Percentiles rank a stretch among this genome's conserved stretches.
These are phyloP conservation scores for Melanotaenia nigrans DNA, from an alignment of 2,797 vertebrate species.

Conservation along the genomic window DNA sequence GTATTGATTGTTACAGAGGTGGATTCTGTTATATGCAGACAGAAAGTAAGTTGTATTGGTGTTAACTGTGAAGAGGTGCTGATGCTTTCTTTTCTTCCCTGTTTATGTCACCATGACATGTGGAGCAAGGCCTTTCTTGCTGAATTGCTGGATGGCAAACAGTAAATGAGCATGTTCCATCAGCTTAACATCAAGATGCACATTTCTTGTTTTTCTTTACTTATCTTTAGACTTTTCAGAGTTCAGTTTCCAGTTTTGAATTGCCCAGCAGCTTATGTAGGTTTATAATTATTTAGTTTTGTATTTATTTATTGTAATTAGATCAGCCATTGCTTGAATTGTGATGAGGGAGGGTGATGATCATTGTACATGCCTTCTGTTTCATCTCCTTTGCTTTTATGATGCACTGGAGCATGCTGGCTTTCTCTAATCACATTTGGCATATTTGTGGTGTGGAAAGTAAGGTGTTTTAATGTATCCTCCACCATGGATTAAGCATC, in stretches of 20 bases:
- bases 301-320: constrained; percentile 34
- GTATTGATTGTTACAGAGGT: constrained; percentile 90
- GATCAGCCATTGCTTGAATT: constrained; percentile 44
- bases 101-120: constrained; percentile 71
- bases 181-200: constrained; percentile 43
- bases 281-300: constrained; percentile 40
- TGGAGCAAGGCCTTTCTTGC: constrained; percentile 71
- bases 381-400: constrained; percentile 34
- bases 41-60: constrained; percentile 84
- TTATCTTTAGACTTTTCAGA: constrained; percentile 44
- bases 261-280: constrained; percentile 52
- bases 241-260: constrained; percentile 55
- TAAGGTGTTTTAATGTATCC: constrained; percentile 68
- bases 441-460: constrained; percentile 71
- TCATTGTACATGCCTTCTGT: constrained; percentile 44
- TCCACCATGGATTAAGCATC: constrained; percentile 67
- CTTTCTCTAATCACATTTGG: constrained; percentile 69
- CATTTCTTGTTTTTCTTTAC: constrained; percentile 42
- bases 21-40: constrained; percentile 84
- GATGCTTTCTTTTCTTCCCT: constrained; percentile 69
- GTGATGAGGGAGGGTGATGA: constrained; percentile 55
- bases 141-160: constrained; percentile 70
- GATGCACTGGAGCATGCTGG: constrained; percentile 58
- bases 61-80: constrained; percentile 85
- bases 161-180: constrained; percentile 66